phyloP scores from a whole-genome alignment of 2,113 vertebrate species.

The Brachionichthys hirsutus region DNA sequence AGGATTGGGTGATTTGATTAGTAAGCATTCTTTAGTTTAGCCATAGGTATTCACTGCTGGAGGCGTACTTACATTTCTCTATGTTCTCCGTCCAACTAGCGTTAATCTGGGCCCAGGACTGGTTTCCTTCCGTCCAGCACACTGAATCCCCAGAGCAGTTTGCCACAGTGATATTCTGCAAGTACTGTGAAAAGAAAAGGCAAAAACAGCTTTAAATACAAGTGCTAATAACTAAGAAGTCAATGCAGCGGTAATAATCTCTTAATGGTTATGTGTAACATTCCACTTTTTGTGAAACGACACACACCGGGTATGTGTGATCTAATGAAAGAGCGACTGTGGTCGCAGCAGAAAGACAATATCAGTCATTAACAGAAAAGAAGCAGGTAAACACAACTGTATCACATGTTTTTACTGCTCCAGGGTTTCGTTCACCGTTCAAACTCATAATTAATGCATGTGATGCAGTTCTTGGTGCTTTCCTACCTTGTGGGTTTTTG shows the following conservation, averaged over 20 bases:
- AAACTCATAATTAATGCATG: conserved; percentile 20
- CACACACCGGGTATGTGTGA: conserved; percentile 35
- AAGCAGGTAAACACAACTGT: conserved; percentile 7
- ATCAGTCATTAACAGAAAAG: conserved; percentile 53
- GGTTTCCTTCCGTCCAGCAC: conserved; percentile 78
- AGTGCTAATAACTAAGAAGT: background rate
- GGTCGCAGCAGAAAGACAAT: conserved; percentile 21
- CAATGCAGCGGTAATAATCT: conserved; percentile 8
- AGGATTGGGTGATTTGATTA: conserved; percentile 37
- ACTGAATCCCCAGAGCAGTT: conserved; percentile 75
- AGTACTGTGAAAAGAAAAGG: conserved; percentile 73
- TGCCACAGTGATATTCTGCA: conserved; percentile 79
- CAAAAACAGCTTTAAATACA: too few relatives aligned
- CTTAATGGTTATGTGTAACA: conserved; percentile 1
- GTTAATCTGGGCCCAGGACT: conserved; percentile 80
- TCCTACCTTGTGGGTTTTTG: conserved; percentile 77
- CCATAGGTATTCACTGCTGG: background rate
- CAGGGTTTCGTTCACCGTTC: background rate
- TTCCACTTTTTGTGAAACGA: conserved; percentile 31
- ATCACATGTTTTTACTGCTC: conserved; percentile 21
- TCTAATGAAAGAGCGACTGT: conserved; percentile 19
- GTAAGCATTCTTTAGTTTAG: conserved; percentile 9
- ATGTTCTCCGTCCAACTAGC: conserved; percentile 67
- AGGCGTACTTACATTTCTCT: conserved; percentile 83
- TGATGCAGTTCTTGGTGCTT: conserved; percentile 21